Evolutionary conservation across 2,888 invertebrate species (phyloP).

Genomic region (Meiosimyza decipiens): DNA sequence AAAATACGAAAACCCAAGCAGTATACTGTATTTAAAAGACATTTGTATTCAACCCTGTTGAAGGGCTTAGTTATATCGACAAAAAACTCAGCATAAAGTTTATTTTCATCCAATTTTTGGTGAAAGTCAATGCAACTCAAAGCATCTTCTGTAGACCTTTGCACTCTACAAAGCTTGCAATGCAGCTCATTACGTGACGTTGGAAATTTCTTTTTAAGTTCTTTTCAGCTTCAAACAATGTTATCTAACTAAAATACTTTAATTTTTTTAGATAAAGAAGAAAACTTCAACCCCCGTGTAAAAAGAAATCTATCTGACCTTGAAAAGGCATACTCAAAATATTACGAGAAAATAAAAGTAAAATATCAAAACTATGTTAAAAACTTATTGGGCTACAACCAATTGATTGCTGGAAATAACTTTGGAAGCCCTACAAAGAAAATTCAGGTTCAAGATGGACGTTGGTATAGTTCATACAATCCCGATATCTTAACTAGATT

Average conservation of each 20-base stretch:
- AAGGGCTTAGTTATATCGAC: too few species aligned
- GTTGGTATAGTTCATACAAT: conserved; percentile 54
- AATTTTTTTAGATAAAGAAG: conserved; percentile 27
- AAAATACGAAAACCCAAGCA: too few species aligned
- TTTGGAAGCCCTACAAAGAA: conserved; percentile 49
- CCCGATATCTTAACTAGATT: conserved; percentile 52
- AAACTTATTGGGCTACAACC: conserved; percentile 56
- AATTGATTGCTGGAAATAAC: conserved; percentile 43
- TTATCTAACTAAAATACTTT: not conserved
- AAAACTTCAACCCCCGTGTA: conserved; percentile 28
- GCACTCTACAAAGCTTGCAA: too few species aligned
- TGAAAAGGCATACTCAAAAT: conserved; percentile 60
- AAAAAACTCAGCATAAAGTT: too few species aligned
- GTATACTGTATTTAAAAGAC: too few species aligned
- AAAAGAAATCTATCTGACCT: conserved; percentile 54
- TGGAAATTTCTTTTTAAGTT: too few species aligned
- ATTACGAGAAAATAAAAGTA: conserved; percentile 61
- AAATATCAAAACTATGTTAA: conserved; percentile 63
- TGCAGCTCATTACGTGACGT: too few species aligned
- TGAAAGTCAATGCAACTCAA: too few species aligned
- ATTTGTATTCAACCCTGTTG: too few species aligned
- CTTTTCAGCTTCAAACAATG: not conserved
- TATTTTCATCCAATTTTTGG: too few species aligned
- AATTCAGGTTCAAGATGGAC: conserved; percentile 53
- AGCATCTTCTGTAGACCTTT: too few species aligned